Conservation (phyloP, 2,113 vertebrate species). For the Axis porcinus region DNA sequence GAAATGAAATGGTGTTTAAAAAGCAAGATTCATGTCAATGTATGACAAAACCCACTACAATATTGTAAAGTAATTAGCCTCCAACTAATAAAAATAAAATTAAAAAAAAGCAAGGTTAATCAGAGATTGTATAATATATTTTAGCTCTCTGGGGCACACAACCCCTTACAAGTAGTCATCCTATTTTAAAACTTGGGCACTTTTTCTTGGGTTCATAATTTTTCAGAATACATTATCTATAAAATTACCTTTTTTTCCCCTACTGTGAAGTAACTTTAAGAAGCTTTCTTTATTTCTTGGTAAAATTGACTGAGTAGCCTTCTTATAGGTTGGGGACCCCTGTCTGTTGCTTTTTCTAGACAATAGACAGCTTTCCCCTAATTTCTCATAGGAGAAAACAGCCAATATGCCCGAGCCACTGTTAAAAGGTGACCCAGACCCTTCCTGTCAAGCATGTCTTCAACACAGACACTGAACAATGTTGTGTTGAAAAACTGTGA, state of each 20-base stretch:
- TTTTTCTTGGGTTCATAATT: background rate
- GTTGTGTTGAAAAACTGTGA: background rate
- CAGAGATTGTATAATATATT: background rate
- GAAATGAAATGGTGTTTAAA: background rate
- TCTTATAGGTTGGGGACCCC: background rate
- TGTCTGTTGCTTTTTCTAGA: background rate
- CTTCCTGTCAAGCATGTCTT: background rate
- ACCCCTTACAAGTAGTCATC: background rate
- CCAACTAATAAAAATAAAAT: too few species aligned
- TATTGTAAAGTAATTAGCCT: too few species aligned
- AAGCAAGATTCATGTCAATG: background rate
- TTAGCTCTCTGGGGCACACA: background rate
- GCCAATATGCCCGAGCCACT: background rate
- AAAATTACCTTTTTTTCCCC: background rate
- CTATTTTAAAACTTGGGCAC: background rate
- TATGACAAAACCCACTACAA: too few species aligned
- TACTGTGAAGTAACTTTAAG: background rate
- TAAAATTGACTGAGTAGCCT: background rate
- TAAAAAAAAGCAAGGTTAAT: background rate
- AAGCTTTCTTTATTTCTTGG: background rate
- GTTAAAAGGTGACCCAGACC: background rate
- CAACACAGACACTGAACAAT: background rate
- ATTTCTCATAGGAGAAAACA: background rate
- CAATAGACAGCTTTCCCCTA: background rate
- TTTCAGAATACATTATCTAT: background rate